Base-by-base conservation (phyloP, 2,797 vertebrate genomes). In the Hephaestus fuliginosus region DNA sequence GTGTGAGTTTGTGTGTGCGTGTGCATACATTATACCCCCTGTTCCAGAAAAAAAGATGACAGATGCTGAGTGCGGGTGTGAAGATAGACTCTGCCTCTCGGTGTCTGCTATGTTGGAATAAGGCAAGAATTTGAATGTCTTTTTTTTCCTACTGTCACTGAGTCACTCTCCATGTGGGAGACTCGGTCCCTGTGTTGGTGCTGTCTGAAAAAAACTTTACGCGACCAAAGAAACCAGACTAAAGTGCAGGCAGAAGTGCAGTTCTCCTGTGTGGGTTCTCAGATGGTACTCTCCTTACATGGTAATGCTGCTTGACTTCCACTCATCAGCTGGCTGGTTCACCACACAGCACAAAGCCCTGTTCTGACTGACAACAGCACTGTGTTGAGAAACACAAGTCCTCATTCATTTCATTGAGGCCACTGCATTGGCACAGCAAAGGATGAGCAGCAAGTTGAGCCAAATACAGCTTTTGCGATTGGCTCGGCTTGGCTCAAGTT, bases 11-110 rank as follows among this genome's bases (percentile, higher is more conserved):
- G 44, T 74, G 20, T n/a, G 51, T 55, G 61, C 65, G 55, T 70
- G 30, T 33, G 51, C 56, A 39, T 70, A 71, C 48, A 66, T 68
- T 79, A 15, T 20, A 30, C 44, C 36, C 53, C 65, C 33, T 76
- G 57, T 49, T 78, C 49, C 71, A 75, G 66, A 65, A 74, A 51
- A 73, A 78, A 71, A 74, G 49, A 80, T 85, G 76, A 85, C 76
- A 86, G 80, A 70, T 89, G 78, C 76, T 88, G 53, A 76, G 55
- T 52, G 69, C 5, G 2, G 60, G 67, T 74, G 64, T 77, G 56
- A 77, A 70, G 56, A 60, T 43, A 69, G 55, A 74, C 60, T 43
- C 4, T 58, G 55, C 74, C 43, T 82, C 56, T 55, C 30, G 25
- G 44, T 83, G 39, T 82, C 7, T 83, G 70, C 46, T 28, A 2